Conservation (phyloP, 2,888 invertebrate species). For the Catocala fraxini region DNA sequence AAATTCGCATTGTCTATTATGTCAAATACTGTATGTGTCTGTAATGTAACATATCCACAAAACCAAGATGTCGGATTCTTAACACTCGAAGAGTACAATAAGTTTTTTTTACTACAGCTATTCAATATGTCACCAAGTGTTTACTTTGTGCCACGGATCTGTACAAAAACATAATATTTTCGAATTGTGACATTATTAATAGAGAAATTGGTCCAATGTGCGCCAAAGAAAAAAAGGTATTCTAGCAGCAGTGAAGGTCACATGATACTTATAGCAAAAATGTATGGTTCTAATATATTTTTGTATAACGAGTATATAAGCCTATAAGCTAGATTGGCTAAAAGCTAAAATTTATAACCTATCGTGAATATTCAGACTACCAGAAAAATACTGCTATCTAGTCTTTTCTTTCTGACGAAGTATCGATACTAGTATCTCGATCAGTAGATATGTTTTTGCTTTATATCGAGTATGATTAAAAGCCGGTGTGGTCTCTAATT, state of each 20-base stretch:
- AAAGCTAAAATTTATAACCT: too few species aligned
- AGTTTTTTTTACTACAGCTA: slow-evolving; percentile 49
- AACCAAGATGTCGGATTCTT: slow-evolving; percentile 55
- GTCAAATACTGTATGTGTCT: slow-evolving; percentile 39
- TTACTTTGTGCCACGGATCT: slow-evolving; percentile 67
- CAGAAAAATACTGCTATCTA: too few species aligned
- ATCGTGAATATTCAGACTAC: too few species aligned
- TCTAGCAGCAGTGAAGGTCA: not conserved
- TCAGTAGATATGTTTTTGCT: too few species aligned
- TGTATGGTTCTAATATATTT: too few species aligned
- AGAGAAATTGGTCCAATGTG: slow-evolving; percentile 76
- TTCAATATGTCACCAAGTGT: slow-evolving; percentile 73
- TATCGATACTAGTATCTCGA: too few species aligned
- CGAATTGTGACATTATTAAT: slow-evolving; percentile 82
- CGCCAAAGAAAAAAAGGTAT: slow-evolving; percentile 9
- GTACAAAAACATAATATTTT: slow-evolving; percentile 66
- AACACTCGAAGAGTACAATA: slow-evolving; percentile 60
- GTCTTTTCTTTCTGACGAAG: too few species aligned
- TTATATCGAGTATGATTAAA: too few species aligned
- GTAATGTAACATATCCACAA: slow-evolving; percentile 60
- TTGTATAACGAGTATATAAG: too few species aligned
- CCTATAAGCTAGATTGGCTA: too few species aligned
- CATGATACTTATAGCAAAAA: not conserved
- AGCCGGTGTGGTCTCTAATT: too few species aligned
- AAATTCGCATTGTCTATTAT: slow-evolving; percentile 31